Base-by-base conservation (phyloP, 1,140 invertebrate species). In the Bathynomus jamesi region DNA sequence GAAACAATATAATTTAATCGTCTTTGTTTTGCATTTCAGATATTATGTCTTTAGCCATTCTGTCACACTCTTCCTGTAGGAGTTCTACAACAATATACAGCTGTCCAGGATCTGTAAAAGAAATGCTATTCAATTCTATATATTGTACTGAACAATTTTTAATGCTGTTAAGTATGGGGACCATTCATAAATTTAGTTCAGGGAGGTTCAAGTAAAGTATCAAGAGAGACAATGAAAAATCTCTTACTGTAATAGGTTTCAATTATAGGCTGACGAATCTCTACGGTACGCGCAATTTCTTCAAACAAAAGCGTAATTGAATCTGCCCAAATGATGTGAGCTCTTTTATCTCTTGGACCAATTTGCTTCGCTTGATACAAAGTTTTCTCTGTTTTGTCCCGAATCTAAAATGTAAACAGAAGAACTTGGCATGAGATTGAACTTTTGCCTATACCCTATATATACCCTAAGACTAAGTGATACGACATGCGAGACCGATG, bases 241-340 rank as follows among this genome's bases (percentile, higher is more conserved):
- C 24, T 25, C 71, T 32, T 64, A 80, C 95, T 94, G 84, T 98
- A 98, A 83, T 92, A 96, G 7, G 92, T 95, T 81, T 97, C 94
- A 40, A 98, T 89, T 28, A 97, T 86, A 0, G 95, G 93, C 79
- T 96, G 93, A 83, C 96, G 92, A 27, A 93, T 87, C 83, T 97
- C 94, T 60, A 98, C 85, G 25, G 93, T 87, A 61, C 91, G 83
- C 0, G 95, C 95, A 74, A 96, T 90, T 25, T 89, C 89, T 83
- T 98, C 95, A 82, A 96, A 94, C 61, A 98, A 83, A 28, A 90
- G 82, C 0, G 90, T 94, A 72, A 95, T 83, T 0, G 90, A 89
- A 78, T 95, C 93, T 0, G 92, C 89, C 84, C 88, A 95, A 53
- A 92, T 87, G 61, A 95, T 86, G 79, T 87, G 85, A 4, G 87